phyloP scores from a whole-genome alignment of 2,797 vertebrate genomes.

The Amblyraja radiata region DNA sequence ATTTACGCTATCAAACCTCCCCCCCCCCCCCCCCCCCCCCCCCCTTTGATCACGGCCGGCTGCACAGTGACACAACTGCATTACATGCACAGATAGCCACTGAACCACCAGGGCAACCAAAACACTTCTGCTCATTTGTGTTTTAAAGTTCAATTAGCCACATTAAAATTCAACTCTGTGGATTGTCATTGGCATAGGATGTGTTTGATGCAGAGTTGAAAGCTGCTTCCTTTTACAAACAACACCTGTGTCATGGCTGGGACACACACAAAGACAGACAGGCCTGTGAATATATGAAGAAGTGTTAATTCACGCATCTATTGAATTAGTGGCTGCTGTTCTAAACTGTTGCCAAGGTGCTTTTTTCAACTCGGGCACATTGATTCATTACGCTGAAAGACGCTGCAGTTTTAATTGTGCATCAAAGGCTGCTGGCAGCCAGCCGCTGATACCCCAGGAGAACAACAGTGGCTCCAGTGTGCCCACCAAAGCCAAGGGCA shows the following conservation, averaged over 20 bases:
- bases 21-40: too few species aligned
- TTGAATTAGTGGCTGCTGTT: slow-evolving; percentile 33
- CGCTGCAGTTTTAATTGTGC: slow-evolving; percentile 42
- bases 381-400: slow-evolving; percentile 46
- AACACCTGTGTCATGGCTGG: slow-evolving; percentile 31
- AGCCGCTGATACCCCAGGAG: slow-evolving; percentile 17
- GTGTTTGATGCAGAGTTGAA: slow-evolving; percentile 4
- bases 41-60: too few species aligned
- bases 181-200: background rate
- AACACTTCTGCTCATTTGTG: background rate
- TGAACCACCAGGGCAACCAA: too few species aligned
- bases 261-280: slow-evolving; percentile 12
- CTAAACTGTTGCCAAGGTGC: slow-evolving; percentile 42
- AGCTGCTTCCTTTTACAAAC: background rate
- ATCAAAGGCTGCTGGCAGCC: slow-evolving; percentile 36
- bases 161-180: background rate
- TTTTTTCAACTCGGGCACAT: slow-evolving; percentile 39
- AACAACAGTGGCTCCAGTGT: background rate
- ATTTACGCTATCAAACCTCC: background rate
- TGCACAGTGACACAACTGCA: background rate
- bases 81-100: background rate
- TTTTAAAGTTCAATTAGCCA: background rate
- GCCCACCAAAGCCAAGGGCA: background rate
- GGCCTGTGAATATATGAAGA: slow-evolving; percentile 38
- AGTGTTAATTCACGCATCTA: slow-evolving; percentile 33